Evolutionary conservation across 2,113 vertebrate genomes (phyloP).

Genomic region (Formicarius rufipectus): DNA sequence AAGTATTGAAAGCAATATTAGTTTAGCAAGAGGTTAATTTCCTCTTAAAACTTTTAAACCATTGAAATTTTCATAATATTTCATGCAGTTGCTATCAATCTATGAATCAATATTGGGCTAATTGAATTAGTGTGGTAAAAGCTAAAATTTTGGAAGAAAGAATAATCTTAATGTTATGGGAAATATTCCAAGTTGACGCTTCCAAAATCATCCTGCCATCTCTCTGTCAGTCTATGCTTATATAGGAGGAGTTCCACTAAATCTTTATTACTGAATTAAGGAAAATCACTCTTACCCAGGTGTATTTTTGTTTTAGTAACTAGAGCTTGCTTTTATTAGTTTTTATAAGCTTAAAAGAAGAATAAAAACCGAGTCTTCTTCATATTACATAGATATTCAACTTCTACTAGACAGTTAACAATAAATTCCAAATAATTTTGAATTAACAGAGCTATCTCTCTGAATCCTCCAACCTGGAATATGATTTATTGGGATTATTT

Average conservation of each 20-base stretch:
- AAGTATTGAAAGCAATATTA: background rate
- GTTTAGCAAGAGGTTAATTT: background rate
- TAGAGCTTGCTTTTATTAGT: accelerated
- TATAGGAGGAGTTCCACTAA: background rate
- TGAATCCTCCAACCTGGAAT: background rate
- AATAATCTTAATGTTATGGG: background rate
- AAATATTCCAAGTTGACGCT: background rate
- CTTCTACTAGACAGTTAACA: background rate
- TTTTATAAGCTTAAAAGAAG: background rate
- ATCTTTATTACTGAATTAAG: background rate
- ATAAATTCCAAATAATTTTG: background rate
- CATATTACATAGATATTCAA: background rate
- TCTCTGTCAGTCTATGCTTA: background rate
- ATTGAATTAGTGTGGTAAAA: background rate
- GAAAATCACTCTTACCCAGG: background rate
- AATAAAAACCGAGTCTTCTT: background rate
- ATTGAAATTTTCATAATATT: background rate
- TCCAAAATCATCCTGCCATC: background rate
- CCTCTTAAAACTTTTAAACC: background rate
- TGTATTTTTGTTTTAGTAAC: background rate
- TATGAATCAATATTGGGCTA: background rate
- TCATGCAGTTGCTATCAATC: background rate
- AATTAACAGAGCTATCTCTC: background rate
- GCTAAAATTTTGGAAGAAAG: background rate
- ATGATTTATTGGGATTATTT: background rate